Base-by-base conservation (phyloP, 2,888 invertebrate species). In the Hirtodrosophila cameraria region DNA sequence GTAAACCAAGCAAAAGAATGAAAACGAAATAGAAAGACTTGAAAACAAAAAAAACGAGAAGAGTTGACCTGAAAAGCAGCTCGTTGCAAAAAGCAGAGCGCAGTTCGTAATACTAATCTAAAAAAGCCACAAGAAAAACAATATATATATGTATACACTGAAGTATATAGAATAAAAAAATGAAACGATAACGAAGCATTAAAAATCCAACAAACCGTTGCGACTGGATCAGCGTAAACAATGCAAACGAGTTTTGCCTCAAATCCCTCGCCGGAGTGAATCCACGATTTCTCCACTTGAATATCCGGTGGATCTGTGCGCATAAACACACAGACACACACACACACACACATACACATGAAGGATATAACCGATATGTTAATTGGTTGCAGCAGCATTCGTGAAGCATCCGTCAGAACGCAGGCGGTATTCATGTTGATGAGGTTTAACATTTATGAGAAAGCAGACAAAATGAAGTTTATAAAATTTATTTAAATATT, bases 261-360 rank as follows among this genome's bases (percentile, higher is more conserved):
- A 89, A 93, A 94, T 0, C 94, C 94, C 80, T 94, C 94, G 0
- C 94, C 94, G 0, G 94, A 93, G 88, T 94, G 94, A 43, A 94
- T 93, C 94, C 94, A 94, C 6, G 93, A 93, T 48, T 94, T 91
- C 89, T 94, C 94, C 80, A 94, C 94, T 49, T 93, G 93, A 70
- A 94, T 94, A 88, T 94, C 94, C 2, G 94, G 94, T 0, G 94
- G 94, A 90, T 94, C 94, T 94, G 91, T 33, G 43, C 35, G 36
- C 30, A 48, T 43, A 35, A 12, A 23, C 46, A 35, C 35, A 59
- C 42, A 50, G 13, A 48, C 35, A 43, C 16, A 55, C 18, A 57
- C 20, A 39, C 2, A 28, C 41, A 41, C n/a, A n/a, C n/a, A n/a
- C n/a, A n/a, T n/a, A n/a, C n/a, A 9, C 20, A 20, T 9, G 13